Percentiles rank a stretch among this genome's conserved stretches.
Conservation (phyloP, 2,888 invertebrate genomes). For the Neoaliturus tenellus region DNA sequence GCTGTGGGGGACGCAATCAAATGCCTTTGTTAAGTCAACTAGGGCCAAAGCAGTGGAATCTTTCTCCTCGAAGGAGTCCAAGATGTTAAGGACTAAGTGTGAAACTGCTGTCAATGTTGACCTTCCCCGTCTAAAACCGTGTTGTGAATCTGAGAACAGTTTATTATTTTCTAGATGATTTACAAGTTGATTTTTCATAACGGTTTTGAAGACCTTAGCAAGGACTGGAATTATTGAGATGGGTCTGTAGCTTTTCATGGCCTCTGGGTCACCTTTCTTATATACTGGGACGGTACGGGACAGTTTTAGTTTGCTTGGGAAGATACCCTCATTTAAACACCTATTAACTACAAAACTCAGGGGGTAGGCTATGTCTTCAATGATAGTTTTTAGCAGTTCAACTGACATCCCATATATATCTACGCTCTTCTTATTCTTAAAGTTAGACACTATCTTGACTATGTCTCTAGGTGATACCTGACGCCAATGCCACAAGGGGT, state of each 20-base stretch:
- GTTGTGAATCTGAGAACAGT: not conserved
- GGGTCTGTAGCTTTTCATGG: too few species aligned
- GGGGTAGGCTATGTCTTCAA: not conserved
- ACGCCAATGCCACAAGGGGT: not conserved
- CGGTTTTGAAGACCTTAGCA: not conserved
- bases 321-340: not conserved
- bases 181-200: not conserved
- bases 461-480: not conserved
- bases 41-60: not conserved
- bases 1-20: constrained; percentile 36
- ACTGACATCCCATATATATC: not conserved
- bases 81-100: not conserved
- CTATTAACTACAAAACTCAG: not conserved
- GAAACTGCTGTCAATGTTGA: not conserved
- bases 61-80: not conserved
- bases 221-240: not conserved
- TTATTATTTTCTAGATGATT: not conserved
- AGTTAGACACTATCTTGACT: not conserved
- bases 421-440: not conserved
- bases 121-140: constrained; percentile 7
- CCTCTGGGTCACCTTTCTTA: too few species aligned
- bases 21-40: constrained; percentile 38
- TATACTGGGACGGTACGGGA: too few species aligned
- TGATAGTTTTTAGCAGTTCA: not conserved
- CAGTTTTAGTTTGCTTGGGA: not conserved